Evolutionary conservation across 1,140 invertebrate species (phyloP).

Genomic region (Drosophila sp.): DNA sequence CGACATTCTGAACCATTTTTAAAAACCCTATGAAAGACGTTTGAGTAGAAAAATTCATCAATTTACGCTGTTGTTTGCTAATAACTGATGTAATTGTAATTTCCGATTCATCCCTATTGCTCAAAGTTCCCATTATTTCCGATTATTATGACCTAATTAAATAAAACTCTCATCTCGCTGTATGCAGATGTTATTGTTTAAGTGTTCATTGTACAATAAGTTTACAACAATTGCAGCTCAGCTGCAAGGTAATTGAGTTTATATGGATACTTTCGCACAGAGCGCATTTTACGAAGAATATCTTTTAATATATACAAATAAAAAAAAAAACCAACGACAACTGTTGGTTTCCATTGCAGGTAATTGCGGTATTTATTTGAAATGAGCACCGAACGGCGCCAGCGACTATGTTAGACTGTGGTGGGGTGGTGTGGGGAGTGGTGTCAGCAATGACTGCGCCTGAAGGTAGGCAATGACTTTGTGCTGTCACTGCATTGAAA

Average conservation of each 20-base stretch:
- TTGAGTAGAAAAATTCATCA: too few species aligned
- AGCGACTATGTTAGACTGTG: not conserved
- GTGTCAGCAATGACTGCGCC: conserved; percentile 18
- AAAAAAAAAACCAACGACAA: not conserved
- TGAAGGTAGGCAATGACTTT: conserved; percentile 41
- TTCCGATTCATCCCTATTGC: too few species aligned
- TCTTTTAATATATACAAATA: conserved; percentile 13
- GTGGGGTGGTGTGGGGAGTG: conserved; percentile 2
- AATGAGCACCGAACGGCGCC: conserved; percentile 32
- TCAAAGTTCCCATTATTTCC: too few species aligned
- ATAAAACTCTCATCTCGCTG: too few species aligned
- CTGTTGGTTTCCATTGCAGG: conserved; percentile 42
- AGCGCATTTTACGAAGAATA: not conserved
- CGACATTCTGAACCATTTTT: too few species aligned
- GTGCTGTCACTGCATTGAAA: conserved; percentile 19
- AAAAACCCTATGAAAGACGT: too few species aligned
- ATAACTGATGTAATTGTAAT: too few species aligned
- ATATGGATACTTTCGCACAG: not conserved
- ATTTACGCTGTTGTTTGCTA: too few species aligned
- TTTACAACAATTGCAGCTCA: not conserved
- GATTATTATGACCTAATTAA: too few species aligned
- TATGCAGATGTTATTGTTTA: not conserved
- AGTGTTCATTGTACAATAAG: not conserved
- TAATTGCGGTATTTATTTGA: conserved; percentile 68
- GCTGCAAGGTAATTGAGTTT: not conserved